Conservation (phyloP, 2,888 invertebrate genomes). For the Hypomecis atomaria region DNA sequence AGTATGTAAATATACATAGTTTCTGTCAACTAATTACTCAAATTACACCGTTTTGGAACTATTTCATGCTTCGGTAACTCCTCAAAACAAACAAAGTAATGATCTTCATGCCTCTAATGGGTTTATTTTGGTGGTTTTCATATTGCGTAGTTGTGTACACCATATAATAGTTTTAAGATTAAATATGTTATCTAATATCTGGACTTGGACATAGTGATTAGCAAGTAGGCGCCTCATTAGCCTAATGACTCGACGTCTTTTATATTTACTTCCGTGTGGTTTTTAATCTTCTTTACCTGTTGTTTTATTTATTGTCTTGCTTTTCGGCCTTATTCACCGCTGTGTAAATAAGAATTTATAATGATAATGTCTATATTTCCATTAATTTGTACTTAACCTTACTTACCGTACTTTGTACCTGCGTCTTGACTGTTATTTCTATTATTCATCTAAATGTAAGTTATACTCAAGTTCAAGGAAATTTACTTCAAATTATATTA, state of each 20-base stretch:
- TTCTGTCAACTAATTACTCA: too few relatives aligned
- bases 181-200: constrained; percentile 10
- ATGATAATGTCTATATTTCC: neutral
- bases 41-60: neutral
- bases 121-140: neutral
- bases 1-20: too few relatives aligned
- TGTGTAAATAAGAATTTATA: neutral
- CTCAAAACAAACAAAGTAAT: neutral
- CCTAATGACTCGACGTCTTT: constrained; percentile 6
- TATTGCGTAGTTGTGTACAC: constrained; percentile 4
- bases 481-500: neutral
- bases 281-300: neutral
- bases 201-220: neutral
- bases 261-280: constrained; percentile 13
- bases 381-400: neutral
- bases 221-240: constrained; percentile 8
- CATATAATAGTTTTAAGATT: neutral
- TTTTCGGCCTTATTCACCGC: neutral
- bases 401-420: neutral
- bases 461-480: too few relatives aligned
- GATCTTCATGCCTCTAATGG: neutral
- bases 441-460: too few relatives aligned
- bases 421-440: too few relatives aligned
- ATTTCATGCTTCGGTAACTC: neutral
- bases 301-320: neutral